Percentiles rank a stretch among this genome's conserved stretches.
These are phyloP conservation scores for Chondrilla cf. caribensis DNA, from an alignment of 37 sponge, comb jelly and placozoan species.

Conservation along the genomic window DNA sequence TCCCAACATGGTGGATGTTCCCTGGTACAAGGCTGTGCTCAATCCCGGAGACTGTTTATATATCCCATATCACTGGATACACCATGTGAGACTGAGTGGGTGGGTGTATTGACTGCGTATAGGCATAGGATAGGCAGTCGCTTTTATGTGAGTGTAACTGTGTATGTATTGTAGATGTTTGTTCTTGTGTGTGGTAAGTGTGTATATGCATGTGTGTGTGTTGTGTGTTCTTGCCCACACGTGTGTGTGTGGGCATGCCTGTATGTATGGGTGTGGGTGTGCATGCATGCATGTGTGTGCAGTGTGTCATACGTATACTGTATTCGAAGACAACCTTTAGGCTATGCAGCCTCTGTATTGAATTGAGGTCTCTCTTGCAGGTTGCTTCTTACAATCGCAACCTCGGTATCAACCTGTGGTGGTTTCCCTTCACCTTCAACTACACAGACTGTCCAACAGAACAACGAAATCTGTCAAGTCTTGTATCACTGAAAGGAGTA, in stretches of 20 bases:
- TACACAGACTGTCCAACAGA: neutral
- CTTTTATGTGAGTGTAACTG: too few relatives aligned
- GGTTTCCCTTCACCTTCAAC: conserved; percentile 30
- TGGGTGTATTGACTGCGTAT: neutral
- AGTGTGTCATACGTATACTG: too few relatives aligned
- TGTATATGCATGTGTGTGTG: too few relatives aligned
- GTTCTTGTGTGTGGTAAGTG: too few relatives aligned
- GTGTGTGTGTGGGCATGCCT: too few relatives aligned
- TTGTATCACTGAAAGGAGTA: neutral
- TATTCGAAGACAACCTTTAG: too few relatives aligned
- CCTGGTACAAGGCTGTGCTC: conserved; percentile 57
- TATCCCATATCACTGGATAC: conserved; percentile 65
- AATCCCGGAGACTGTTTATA: conserved; percentile 73
- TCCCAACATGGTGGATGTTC: conserved; percentile 50
- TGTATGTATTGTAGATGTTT: too few relatives aligned
- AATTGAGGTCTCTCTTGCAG: conserved; percentile 13
- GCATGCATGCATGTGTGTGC: too few relatives aligned
- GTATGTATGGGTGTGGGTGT: too few relatives aligned
- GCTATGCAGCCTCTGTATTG: neutral
- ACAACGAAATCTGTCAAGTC: neutral
- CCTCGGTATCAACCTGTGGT: conserved; percentile 69
- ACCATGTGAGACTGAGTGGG: conserved; percentile 39
- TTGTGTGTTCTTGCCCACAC: too few relatives aligned
- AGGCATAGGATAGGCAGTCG: too few relatives aligned
- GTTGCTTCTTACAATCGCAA: conserved; percentile 51